Percentiles rank a stretch among this genome's conserved stretches.
These are phyloP conservation scores for Siniperca scherzeri DNA, from an alignment of 2,797 vertebrate species.

Conservation along the genomic window DNA sequence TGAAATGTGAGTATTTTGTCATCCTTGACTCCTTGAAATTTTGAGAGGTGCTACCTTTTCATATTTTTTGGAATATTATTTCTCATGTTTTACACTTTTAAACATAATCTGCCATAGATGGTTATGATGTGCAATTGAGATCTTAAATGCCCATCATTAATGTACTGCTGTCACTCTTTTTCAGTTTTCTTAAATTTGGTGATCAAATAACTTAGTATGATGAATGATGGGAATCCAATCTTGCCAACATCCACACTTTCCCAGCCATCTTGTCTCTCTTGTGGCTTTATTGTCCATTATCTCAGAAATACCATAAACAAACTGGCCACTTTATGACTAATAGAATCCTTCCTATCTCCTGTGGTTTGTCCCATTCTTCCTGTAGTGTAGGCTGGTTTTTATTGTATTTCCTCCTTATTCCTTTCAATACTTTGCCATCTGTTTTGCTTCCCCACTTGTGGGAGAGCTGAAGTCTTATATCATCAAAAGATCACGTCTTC, in stretches of 20 bases:
- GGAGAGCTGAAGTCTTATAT: conserved; percentile 38
- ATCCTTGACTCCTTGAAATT: no score
- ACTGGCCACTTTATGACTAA: conserved; percentile 13
- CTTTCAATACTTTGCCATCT: conserved; percentile 44
- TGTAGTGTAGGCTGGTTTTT: conserved; percentile 17
- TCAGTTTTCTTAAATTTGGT: not conserved
- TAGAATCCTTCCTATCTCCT: not conserved
- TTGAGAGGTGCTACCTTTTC: no score
- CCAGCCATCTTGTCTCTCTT: not conserved
- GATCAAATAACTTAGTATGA: not conserved
- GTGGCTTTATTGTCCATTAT: conserved; percentile 25
- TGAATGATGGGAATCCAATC: not conserved
- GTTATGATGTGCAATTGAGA: not conserved
- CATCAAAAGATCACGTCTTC: conserved; percentile 33
- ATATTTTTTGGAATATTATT: conserved; percentile 1
- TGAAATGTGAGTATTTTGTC: no score
- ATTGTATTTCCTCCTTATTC: conserved; percentile 25
- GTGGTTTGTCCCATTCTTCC: conserved; percentile 9
- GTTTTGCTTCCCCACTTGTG: conserved; percentile 35
- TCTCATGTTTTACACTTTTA: not conserved
- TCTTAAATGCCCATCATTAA: not conserved
- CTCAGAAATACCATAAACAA: conserved; percentile 19
- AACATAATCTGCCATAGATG: not conserved
- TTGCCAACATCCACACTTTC: conserved; percentile 4
- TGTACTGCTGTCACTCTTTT: not conserved